Evolutionary conservation across 2,797 vertebrate species (phyloP).

Genomic region (Muscicapa striata): DNA sequence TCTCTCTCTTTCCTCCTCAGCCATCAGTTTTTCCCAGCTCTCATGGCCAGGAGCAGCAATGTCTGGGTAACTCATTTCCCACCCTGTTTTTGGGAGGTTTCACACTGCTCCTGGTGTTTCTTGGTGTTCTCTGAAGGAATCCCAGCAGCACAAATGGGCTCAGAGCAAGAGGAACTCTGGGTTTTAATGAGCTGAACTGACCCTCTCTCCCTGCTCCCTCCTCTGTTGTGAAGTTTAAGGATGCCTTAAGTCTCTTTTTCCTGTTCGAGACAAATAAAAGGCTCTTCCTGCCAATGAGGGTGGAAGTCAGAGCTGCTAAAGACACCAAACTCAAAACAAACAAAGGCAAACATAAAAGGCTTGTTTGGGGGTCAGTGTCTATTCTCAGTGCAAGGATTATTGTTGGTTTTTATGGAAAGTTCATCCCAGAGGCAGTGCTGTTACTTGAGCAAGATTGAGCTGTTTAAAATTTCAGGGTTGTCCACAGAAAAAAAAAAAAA

Average conservation of each 20-base stretch:
- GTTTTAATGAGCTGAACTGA: background rate
- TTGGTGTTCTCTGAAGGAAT: background rate
- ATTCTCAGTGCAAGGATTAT: background rate
- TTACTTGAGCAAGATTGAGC: constrained; percentile 67
- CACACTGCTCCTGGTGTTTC: background rate
- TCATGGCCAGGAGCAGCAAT: background rate
- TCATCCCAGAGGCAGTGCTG: constrained; percentile 55
- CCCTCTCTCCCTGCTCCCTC: background rate
- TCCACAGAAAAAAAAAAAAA: constrained; percentile 64
- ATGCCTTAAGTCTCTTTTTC: constrained; percentile 3
- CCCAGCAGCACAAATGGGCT: background rate
- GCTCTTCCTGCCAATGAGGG: constrained; percentile 16
- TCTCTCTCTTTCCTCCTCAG: accelerated
- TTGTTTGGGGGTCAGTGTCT: background rate
- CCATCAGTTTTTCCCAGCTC: accelerated
- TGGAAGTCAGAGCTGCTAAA: constrained; percentile 6
- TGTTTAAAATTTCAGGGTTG: constrained; percentile 76
- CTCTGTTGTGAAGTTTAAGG: background rate
- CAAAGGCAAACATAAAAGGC: background rate
- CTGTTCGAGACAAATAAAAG: background rate
- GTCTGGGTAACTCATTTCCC: background rate
- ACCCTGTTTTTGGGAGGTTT: accelerated
- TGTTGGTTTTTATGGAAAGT: constrained; percentile 48
- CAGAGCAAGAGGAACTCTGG: background rate
- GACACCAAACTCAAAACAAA: background rate